phyloP scores from a whole-genome alignment of 2,113 vertebrate genomes.

The Coptodon rendalli region DNA sequence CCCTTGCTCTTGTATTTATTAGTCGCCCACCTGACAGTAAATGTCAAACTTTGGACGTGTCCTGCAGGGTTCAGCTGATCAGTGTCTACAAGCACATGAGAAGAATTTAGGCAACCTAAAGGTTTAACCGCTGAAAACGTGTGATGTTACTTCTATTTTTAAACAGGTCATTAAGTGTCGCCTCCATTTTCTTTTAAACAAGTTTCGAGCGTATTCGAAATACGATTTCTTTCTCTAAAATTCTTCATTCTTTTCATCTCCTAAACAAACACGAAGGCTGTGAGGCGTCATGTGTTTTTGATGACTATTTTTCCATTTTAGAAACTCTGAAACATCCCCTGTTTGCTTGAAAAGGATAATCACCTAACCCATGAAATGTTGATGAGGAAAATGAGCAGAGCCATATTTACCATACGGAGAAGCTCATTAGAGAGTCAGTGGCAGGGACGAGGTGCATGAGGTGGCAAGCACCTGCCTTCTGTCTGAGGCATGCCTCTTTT shows the following conservation, averaged over 20 bases:
- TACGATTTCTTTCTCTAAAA: neutral
- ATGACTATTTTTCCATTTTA: slow-evolving; percentile 60
- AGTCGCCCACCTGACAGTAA: slow-evolving; percentile 41
- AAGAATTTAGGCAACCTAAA: neutral
- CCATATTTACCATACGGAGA: slow-evolving; percentile 71
- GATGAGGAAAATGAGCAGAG: slow-evolving; percentile 67
- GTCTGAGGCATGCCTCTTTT: slow-evolving; percentile 74
- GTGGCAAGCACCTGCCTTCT: slow-evolving; percentile 85
- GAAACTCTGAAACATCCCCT: slow-evolving; percentile 65
- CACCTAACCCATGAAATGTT: slow-evolving; percentile 70
- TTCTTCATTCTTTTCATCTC: slow-evolving; percentile 18
- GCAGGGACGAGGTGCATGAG: slow-evolving; percentile 74
- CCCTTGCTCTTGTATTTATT: slow-evolving; percentile 39
- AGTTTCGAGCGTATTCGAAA: neutral
- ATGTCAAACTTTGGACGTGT: slow-evolving; percentile 37
- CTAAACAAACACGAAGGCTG: slow-evolving; percentile 33
- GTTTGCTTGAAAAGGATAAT: slow-evolving; percentile 68
- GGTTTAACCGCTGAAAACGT: slow-evolving; percentile 2
- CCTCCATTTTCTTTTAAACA: neutral
- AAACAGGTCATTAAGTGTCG: neutral
- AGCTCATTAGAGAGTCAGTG: slow-evolving; percentile 78
- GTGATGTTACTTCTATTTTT: neutral
- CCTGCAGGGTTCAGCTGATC: slow-evolving; percentile 27
- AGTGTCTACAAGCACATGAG: neutral
- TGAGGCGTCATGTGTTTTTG: slow-evolving; percentile 25